A percentile compares a stretch with the other conserved stretches of the same genome.
Evolutionary conservation across 2,113 vertebrate genomes (phyloP).

Genomic region (Tamias sibiricus): DNA sequence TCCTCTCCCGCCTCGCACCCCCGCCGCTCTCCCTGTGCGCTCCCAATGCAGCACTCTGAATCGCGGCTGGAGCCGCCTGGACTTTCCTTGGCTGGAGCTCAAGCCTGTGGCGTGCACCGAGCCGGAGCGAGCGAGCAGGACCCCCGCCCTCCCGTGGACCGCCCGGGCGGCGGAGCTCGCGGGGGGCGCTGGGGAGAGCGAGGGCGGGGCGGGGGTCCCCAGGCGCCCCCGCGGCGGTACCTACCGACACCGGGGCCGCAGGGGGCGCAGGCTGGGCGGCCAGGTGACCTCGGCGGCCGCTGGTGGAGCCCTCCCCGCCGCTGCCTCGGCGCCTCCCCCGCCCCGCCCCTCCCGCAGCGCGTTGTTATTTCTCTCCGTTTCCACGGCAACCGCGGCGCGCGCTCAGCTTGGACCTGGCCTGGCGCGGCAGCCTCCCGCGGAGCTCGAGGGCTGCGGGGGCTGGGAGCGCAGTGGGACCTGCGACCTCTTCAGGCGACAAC

Average conservation of each 20-base stretch:
- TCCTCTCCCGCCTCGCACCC: neutral
- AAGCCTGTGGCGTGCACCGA: neutral
- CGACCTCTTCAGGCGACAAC: rapidly evolving
- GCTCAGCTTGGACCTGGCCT: neutral
- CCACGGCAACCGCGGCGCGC: conserved; percentile 85
- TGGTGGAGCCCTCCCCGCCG: neutral
- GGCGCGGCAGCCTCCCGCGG: neutral
- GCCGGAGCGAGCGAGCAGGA: neutral
- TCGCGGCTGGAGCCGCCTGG: neutral
- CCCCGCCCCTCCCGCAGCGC: neutral
- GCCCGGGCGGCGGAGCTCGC: neutral
- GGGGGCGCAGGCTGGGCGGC: neutral
- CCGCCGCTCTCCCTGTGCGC: too few relatives aligned
- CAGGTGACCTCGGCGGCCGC: neutral
- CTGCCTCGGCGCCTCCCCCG: conserved; percentile 11
- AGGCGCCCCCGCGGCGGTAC: neutral
- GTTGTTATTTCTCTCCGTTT: conserved; percentile 81
- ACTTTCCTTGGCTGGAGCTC: neutral
- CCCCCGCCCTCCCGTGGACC: too few relatives aligned
- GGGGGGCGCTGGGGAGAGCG: too few relatives aligned
- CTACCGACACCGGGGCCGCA: neutral
- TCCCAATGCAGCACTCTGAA: neutral
- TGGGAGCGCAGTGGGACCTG: neutral
- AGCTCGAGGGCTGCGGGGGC: too few relatives aligned
- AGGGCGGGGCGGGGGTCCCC: neutral